Conservation (phyloP, 1,140 invertebrate species). For the Aphelenchoides fujianensis region DNA sequence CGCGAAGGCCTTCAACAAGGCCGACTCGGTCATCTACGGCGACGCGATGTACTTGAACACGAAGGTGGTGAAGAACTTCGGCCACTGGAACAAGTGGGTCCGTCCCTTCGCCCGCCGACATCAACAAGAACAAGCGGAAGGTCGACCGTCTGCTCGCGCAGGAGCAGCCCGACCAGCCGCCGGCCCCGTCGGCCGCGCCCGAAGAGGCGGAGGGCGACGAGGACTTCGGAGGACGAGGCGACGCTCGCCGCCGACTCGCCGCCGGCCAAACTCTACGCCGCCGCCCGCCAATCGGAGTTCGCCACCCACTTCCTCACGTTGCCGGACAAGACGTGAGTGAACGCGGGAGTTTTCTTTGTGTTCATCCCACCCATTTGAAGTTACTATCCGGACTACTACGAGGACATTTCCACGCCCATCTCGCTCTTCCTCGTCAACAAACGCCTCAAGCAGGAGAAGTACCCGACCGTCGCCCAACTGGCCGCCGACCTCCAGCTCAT, state of each 20-base stretch:
- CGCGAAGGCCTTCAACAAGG: slow-evolving; percentile 91
- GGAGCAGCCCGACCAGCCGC: slow-evolving; percentile 68
- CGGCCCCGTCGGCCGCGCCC: slow-evolving; percentile 67
- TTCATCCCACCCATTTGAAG: slow-evolving; percentile 36
- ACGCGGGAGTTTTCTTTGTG: slow-evolving; percentile 22
- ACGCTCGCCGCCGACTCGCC: slow-evolving; percentile 69
- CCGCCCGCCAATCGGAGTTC: slow-evolving; percentile 72
- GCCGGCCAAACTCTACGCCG: slow-evolving; percentile 76
- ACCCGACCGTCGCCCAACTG: slow-evolving; percentile 36
- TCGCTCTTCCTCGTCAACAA: slow-evolving; percentile 84
- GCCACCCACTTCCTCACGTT: slow-evolving; percentile 80
- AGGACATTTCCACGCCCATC: slow-evolving; percentile 90
- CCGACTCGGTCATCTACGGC: slow-evolving; percentile 91
- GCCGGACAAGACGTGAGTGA: slow-evolving; percentile 73
- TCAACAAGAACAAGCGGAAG: slow-evolving; percentile 65
- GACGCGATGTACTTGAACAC: slow-evolving; percentile 50
- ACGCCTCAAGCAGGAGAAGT: slow-evolving; percentile 72
- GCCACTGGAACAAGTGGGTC: slow-evolving; percentile 8
- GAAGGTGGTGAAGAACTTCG: slow-evolving; percentile 16
- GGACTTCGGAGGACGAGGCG: slow-evolving; percentile 61
- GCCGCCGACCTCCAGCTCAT: slow-evolving; percentile 67
- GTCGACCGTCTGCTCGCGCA: slow-evolving; percentile 68
- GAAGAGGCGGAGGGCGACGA: slow-evolving; percentile 65
- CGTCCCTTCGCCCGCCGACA: slow-evolving; percentile 49
- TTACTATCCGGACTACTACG: slow-evolving; percentile 91